Percentiles rank a stretch among this genome's conserved stretches.
Evolutionary conservation across 2,888 invertebrate genomes (phyloP).

Genomic region (Trichogramma dendrolimi): DNA sequence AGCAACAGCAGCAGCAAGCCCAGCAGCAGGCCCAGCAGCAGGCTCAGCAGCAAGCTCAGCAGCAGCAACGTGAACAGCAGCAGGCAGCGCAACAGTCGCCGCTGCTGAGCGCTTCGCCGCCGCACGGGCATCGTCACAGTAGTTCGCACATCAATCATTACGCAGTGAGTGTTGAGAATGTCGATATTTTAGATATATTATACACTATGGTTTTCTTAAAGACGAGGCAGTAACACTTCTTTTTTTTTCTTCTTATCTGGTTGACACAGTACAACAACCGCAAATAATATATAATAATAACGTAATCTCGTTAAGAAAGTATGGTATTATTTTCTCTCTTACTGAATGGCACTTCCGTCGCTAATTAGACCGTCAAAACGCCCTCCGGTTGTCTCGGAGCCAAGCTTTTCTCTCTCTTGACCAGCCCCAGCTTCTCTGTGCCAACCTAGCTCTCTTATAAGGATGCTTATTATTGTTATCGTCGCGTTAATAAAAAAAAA

Average conservation of each 20-base stretch:
- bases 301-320: conserved; percentile 43
- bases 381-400: conserved; percentile 29
- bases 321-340: conserved; percentile 28
- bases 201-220: not conserved
- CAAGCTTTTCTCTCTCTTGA: too few species aligned
- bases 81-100: conserved; percentile 45
- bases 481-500: conserved; percentile 30
- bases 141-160: conserved; percentile 48
- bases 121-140: conserved; percentile 45
- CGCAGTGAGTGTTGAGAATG: conserved; percentile 36
- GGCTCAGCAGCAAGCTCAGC: conserved; percentile 36
- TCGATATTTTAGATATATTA: not conserved
- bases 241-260: not conserved
- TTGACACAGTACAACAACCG: not conserved
- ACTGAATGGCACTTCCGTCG: conserved; percentile 33
- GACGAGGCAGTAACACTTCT: not conserved
- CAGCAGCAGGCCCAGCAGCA: conserved; percentile 40
- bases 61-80: conserved; percentile 36
- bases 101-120: conserved; percentile 48
- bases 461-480: conserved; percentile 25
- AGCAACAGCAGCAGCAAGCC: conserved; percentile 28
- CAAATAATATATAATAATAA: not conserved
- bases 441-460: too few species aligned
- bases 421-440: too few species aligned
- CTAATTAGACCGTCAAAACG: conserved; percentile 41